Conservation (phyloP, 2,113 vertebrate species). For the Zosterops hypoxanthus region DNA sequence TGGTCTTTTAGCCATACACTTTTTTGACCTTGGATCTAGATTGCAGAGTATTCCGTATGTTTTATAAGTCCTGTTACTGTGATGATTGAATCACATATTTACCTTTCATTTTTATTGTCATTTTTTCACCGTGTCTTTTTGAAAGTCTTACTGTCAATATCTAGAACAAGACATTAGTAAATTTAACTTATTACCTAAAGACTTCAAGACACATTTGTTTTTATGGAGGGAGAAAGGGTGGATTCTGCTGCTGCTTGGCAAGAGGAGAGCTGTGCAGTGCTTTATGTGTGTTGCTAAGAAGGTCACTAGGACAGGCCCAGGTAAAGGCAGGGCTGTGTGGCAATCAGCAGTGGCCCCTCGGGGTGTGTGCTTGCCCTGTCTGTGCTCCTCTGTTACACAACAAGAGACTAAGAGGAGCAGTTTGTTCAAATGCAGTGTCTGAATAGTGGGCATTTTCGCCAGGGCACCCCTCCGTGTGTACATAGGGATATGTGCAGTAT, state of each 20-base stretch:
- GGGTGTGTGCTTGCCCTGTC: background rate
- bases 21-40: background rate
- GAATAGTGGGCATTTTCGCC: background rate
- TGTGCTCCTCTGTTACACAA: background rate
- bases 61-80: background rate
- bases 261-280: background rate
- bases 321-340: background rate
- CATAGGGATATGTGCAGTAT: background rate
- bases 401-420: background rate
- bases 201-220: background rate
- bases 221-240: background rate
- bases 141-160: background rate
- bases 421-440: background rate
- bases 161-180: background rate
- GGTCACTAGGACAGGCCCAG: background rate
- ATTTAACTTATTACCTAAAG: background rate
- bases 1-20: background rate
- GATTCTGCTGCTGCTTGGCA: background rate
- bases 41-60: background rate
- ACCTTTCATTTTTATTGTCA: too few relatives aligned
- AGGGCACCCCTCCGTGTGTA: rapidly evolving
- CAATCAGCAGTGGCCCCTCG: background rate
- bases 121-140: background rate
- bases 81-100: background rate
- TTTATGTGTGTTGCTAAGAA: background rate